phyloP scores from a whole-genome alignment of 2,113 vertebrate species.

The Turdus rufiventris region DNA sequence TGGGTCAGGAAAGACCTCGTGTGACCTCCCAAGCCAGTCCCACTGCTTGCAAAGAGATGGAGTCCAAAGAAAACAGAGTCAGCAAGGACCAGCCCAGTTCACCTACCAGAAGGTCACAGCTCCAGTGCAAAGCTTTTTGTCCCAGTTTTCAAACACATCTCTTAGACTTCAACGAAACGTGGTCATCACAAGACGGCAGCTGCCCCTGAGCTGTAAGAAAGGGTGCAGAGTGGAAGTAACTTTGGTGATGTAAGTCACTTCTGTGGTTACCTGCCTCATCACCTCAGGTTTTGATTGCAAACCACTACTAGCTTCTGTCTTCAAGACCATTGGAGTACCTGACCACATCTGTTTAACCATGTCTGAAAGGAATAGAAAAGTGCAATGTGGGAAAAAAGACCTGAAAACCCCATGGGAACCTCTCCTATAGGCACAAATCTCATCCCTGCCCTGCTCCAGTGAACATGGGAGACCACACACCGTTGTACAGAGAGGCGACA shows the following conservation, averaged over 20 bases:
- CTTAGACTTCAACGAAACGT: background rate
- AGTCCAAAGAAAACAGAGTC: background rate
- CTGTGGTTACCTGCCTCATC: background rate
- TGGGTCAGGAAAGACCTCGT: background rate
- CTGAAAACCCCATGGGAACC: background rate
- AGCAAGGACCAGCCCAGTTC: background rate
- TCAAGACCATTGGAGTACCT: background rate
- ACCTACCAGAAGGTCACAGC: background rate
- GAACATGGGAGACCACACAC: background rate
- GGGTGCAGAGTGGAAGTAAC: background rate
- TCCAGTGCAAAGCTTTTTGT: background rate
- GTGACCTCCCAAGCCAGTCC: rapidly evolving
- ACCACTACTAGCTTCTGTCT: background rate
- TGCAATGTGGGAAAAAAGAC: background rate
- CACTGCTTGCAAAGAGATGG: background rate
- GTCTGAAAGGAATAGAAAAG: background rate
- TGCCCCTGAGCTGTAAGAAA: background rate
- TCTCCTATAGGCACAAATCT: background rate
- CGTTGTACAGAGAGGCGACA: rapidly evolving
- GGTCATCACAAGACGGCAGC: background rate
- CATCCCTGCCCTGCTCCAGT: background rate
- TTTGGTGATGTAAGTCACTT: background rate
- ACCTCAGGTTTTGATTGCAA: background rate
- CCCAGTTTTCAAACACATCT: background rate
- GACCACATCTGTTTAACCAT: background rate